A percentile compares a stretch with the other conserved stretches of the same genome.
These are phyloP conservation scores for Drosophila antonietae DNA, from an alignment of 2,888 invertebrate genomes.

Conservation along the genomic window DNA sequence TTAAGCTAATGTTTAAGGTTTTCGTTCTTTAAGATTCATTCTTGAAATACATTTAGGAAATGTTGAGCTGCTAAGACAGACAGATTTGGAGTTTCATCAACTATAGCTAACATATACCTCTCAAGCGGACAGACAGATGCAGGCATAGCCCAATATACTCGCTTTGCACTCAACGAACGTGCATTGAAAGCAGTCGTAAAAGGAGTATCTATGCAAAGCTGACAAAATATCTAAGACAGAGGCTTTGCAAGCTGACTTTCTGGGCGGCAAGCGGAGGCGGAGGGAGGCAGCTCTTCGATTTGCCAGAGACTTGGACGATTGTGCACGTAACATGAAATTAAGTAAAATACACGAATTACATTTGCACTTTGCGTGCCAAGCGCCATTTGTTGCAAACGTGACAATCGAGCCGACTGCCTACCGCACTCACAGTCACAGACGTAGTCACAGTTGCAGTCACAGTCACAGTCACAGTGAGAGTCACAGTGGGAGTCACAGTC, in stretches of 20 bases:
- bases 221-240: conserved; percentile 1
- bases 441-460: conserved; percentile 9
- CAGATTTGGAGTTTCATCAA: neutral
- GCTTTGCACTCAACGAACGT: neutral
- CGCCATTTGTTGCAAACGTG: conserved; percentile 80
- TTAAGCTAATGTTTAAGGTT: neutral
- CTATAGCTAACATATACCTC: neutral
- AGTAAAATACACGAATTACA: conserved; percentile 80
- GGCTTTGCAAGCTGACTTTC: neutral
- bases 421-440: conserved; percentile 16
- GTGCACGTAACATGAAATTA: conserved; percentile 80
- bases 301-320: conserved; percentile 73
- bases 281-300: conserved; percentile 39
- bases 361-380: conserved; percentile 80
- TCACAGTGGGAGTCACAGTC: neutral
- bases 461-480: conserved; percentile 3
- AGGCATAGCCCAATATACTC: neutral
- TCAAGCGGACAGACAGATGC: neutral
- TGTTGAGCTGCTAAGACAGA: neutral
- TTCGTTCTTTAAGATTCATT: neutral
- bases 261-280: neutral
- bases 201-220: conserved; percentile 7
- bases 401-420: conserved; percentile 60
- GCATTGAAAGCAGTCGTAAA: neutral
- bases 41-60: neutral